Percentiles rank a stretch among this genome's conserved stretches.
Evolutionary conservation across 2,113 vertebrate species (phyloP).

Genomic region (Phalacrocorax aristotelis): DNA sequence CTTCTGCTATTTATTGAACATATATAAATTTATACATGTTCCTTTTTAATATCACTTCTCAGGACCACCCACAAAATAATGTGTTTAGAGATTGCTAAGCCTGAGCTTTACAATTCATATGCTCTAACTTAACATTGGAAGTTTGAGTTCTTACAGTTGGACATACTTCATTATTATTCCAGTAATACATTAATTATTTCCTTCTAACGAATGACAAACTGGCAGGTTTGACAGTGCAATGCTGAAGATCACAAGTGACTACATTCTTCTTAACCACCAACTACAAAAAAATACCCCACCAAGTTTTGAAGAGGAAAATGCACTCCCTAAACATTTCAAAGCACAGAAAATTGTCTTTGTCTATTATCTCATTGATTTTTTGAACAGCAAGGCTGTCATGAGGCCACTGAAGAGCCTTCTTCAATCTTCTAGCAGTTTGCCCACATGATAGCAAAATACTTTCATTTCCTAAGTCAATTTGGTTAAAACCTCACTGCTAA

Average conservation of each 20-base stretch:
- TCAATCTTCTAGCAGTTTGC: background rate
- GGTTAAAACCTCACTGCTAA: background rate
- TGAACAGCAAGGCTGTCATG: background rate
- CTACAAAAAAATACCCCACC: background rate
- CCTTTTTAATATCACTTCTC: background rate
- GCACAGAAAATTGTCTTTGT: background rate
- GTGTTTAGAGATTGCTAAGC: background rate
- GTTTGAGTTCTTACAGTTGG: background rate
- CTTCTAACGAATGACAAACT: background rate
- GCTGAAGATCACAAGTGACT: background rate
- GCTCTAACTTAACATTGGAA: background rate
- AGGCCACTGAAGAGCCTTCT: background rate
- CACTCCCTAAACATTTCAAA: background rate
- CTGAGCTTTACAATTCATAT: background rate
- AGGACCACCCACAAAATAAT: background rate
- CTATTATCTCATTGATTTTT: background rate
- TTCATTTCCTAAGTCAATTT: background rate
- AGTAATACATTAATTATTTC: background rate
- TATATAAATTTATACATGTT: too few relatives aligned
- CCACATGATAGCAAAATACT: background rate
- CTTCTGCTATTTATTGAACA: background rate
- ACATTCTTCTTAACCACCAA: background rate
- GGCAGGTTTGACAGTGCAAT: background rate
- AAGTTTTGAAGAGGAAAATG: background rate
- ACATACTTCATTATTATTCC: background rate